A percentile compares a stretch with the other conserved stretches of the same genome.
Evolutionary conservation across 2,113 vertebrate genomes (phyloP).

Genomic region (Camelus bactrianus): DNA sequence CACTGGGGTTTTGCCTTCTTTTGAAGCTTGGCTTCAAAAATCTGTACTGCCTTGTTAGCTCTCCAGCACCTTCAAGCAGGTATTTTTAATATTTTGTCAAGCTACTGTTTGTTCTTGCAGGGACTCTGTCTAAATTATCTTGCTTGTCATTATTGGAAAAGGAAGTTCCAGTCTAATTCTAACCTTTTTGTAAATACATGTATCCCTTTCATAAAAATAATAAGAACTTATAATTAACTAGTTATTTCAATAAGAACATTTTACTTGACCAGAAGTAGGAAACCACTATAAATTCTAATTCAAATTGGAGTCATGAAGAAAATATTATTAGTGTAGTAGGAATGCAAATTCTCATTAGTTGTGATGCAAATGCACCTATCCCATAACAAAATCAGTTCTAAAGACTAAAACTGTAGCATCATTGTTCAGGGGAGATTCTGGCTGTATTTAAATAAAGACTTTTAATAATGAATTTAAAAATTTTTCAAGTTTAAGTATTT

Average conservation of each 20-base stretch:
- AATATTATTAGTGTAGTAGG: not conserved
- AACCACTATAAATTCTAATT: slow-evolving; percentile 1
- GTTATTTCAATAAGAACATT: not conserved
- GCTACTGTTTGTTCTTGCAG: not conserved
- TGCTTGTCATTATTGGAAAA: not conserved
- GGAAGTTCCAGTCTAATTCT: not conserved
- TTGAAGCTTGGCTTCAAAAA: not conserved
- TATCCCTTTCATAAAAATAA: slow-evolving; percentile 8
- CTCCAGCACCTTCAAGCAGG: not conserved
- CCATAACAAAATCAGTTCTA: not conserved
- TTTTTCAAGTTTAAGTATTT: not conserved
- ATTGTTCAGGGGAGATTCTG: not conserved
- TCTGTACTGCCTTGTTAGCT: not conserved
- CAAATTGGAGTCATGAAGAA: not conserved
- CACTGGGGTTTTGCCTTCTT: not conserved
- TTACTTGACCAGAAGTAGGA: not conserved
- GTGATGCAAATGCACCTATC: not conserved
- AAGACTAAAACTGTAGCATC: not conserved
- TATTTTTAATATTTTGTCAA: not conserved
- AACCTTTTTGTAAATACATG: not conserved
- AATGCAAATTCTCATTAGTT: not conserved
- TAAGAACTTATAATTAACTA: slow-evolving; percentile 24
- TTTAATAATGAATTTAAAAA: slow-evolving; percentile 14
- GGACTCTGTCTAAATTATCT: not conserved
- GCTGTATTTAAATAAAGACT: not conserved